Evolutionary conservation across 2,888 invertebrate species (phyloP).

Genomic region (Ectemnius continuus): DNA sequence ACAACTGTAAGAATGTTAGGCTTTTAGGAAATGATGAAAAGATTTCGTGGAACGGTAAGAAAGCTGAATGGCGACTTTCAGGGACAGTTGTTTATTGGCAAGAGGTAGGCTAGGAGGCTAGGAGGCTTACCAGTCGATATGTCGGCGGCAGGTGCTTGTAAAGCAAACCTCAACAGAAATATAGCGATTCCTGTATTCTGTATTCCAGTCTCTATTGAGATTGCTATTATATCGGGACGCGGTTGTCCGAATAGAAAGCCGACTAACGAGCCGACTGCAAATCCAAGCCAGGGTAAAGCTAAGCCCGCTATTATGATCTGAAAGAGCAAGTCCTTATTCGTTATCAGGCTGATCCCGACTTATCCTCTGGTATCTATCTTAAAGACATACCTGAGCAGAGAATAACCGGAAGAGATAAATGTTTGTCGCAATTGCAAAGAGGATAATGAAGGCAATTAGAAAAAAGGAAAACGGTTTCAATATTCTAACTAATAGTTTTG

Average conservation of each 20-base stretch:
- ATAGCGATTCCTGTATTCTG: constrained; percentile 97
- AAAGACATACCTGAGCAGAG: constrained; percentile 86
- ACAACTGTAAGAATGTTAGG: constrained; percentile 81
- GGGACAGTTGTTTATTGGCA: not conserved
- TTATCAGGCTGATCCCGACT: too few relatives aligned
- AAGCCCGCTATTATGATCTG: constrained; percentile 90
- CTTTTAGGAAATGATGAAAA: not conserved
- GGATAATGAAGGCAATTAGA: constrained; percentile 89
- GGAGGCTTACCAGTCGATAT: constrained; percentile 86
- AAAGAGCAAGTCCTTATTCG: constrained; percentile 45
- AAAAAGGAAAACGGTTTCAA: constrained; percentile 91
- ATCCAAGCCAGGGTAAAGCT: constrained; percentile 90
- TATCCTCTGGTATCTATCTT: too few relatives aligned
- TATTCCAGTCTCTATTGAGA: constrained; percentile 94
- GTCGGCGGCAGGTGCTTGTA: constrained; percentile 92
- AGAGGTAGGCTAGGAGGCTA: constrained; percentile 21
- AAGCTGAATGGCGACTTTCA: too few relatives aligned
- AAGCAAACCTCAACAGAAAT: constrained; percentile 88
- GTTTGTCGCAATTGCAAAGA: constrained; percentile 94
- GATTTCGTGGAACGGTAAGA: constrained; percentile 4
- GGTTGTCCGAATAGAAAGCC: constrained; percentile 83
- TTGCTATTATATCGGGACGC: constrained; percentile 87
- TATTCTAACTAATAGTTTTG: constrained; percentile 86
- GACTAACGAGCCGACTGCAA: constrained; percentile 83
- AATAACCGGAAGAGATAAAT: constrained; percentile 92